These are phyloP conservation scores for Synergus itoensis DNA, from an alignment of 2,888 invertebrate species.

Conservation along the genomic window DNA sequence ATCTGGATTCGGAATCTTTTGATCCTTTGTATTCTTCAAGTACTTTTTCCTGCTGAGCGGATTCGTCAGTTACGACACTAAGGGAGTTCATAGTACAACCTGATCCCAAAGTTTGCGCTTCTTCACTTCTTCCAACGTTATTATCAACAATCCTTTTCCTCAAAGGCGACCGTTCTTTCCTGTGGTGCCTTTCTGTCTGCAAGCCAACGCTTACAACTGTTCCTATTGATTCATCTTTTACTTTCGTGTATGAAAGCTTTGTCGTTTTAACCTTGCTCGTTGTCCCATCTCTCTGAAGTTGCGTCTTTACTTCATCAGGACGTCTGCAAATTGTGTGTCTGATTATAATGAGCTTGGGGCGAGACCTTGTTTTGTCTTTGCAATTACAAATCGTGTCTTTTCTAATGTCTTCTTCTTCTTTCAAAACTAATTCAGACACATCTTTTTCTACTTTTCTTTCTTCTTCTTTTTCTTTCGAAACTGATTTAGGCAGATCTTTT, in stretches of 20 bases:
- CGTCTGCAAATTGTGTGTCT: background rate
- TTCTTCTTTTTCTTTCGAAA: background rate
- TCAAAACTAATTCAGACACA: background rate
- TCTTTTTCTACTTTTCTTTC: too few species aligned
- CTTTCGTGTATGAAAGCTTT: slow-evolving; percentile 10
- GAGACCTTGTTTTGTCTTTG: background rate
- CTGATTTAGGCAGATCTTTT: background rate
- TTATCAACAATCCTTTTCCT: background rate
- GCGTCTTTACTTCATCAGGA: background rate
- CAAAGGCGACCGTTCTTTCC: background rate
- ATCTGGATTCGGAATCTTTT: slow-evolving; percentile 8
- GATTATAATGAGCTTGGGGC: background rate
- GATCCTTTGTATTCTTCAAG: background rate
- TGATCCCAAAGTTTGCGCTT: background rate
- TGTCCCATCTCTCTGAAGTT: background rate
- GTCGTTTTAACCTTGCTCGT: background rate
- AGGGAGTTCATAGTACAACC: background rate
- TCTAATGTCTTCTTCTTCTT: background rate
- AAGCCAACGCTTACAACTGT: slow-evolving; percentile 21
- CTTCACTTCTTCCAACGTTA: background rate
- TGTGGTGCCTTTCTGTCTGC: slow-evolving; percentile 8
- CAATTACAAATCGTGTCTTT: background rate
- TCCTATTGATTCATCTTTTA: slow-evolving; percentile 24
- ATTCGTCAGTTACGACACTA: background rate
- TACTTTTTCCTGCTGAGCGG: background rate